Evolutionary conservation across 2,888 invertebrate species (phyloP).

Genomic region (Yponomeuta malinellus): DNA sequence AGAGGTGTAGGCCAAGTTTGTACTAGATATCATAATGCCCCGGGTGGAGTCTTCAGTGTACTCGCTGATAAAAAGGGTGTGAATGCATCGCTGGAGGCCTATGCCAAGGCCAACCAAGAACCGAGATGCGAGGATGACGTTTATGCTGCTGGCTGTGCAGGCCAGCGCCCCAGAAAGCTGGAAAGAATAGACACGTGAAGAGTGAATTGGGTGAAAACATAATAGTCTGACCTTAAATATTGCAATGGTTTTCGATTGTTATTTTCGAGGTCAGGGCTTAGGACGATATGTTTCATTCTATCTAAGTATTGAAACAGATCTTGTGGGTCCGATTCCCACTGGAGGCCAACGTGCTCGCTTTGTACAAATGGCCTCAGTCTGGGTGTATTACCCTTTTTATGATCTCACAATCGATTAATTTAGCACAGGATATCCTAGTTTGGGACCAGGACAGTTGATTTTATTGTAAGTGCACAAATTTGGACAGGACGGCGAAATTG

Average conservation of each 20-base stretch:
- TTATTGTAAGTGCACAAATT: neutral
- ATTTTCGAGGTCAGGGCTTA: neutral
- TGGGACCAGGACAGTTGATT: no score
- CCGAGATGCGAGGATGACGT: conserved; percentile 3
- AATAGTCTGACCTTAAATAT: neutral
- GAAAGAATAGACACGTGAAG: neutral
- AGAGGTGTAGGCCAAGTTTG: neutral
- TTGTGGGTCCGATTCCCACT: no score
- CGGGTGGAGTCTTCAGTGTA: neutral
- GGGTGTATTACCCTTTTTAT: no score
- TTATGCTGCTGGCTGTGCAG: neutral
- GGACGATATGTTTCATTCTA: no score
- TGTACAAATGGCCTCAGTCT: no score
- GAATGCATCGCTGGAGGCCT: neutral
- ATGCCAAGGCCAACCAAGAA: neutral
- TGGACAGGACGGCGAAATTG: neutral
- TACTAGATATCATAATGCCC: neutral
- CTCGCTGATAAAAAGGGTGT: neutral
- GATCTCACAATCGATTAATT: no score
- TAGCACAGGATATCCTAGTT: no score
- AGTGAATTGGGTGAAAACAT: neutral
- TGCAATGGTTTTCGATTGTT: neutral
- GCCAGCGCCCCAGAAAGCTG: conserved; percentile 2
- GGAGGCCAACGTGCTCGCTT: no score
- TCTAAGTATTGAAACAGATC: no score